Evolutionary conservation across 1,140 invertebrate species (phyloP).

Genomic region (Plutomurus gul): DNA sequence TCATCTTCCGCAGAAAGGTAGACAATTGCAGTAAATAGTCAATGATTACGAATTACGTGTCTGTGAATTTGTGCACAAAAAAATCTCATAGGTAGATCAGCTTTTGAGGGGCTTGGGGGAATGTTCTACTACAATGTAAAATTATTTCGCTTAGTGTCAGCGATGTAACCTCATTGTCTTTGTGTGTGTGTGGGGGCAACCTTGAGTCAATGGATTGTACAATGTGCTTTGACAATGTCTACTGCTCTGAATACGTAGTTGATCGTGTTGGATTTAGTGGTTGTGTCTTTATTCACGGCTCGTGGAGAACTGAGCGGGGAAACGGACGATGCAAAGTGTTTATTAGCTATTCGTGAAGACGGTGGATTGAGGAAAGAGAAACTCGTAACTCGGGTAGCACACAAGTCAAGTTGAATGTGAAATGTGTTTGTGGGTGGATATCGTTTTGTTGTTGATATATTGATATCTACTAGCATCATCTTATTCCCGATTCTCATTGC

Average conservation of each 20-base stretch:
- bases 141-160: too few relatives aligned
- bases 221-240: too few relatives aligned
- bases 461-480: neutral
- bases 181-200: too few relatives aligned
- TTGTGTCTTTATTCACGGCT: neutral
- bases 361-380: neutral
- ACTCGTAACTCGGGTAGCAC: neutral
- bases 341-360: conserved; percentile 3
- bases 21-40: too few relatives aligned
- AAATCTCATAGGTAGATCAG: too few relatives aligned
- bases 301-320: neutral
- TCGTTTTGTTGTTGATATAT: neutral
- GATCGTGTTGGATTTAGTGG: neutral
- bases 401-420: neutral
- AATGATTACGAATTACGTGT: too few relatives aligned
- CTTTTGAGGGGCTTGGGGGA: too few relatives aligned
- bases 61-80: too few relatives aligned
- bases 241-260: neutral
- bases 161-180: too few relatives aligned
- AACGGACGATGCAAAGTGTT: neutral
- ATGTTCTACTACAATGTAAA: too few relatives aligned
- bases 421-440: conserved; percentile 20
- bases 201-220: too few relatives aligned
- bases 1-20: too few relatives aligned
- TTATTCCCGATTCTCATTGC: conserved; percentile 15